Evolutionary conservation across 1,140 invertebrate species (phyloP).

Genomic region (Cecropterus lyciades): DNA sequence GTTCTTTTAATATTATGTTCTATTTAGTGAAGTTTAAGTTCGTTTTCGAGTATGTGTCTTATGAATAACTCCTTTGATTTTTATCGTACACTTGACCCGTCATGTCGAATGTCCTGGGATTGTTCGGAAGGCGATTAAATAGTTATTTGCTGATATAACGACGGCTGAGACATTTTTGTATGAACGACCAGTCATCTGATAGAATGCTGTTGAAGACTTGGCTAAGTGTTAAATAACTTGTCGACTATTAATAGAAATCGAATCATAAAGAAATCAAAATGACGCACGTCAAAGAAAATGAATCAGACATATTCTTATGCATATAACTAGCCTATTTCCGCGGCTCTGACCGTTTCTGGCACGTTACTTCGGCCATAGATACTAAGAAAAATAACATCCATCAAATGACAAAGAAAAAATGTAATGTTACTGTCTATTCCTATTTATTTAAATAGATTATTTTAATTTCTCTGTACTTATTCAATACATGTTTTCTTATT

Average conservation of each 20-base stretch:
- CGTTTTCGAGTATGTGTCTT: constrained; percentile 40
- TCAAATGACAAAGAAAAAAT: too few species aligned
- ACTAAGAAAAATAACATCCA: too few species aligned
- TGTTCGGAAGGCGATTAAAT: constrained; percentile 69
- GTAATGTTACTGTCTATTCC: too few species aligned
- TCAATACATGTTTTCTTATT: too few species aligned
- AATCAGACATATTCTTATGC: too few species aligned
- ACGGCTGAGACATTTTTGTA: constrained; percentile 26
- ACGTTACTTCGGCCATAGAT: too few species aligned
- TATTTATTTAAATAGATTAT: too few species aligned
- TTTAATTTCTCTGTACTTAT: too few species aligned
- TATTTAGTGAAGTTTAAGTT: constrained; percentile 35
- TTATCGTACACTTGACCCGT: constrained; percentile 79
- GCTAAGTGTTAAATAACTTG: not conserved
- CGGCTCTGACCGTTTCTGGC: too few species aligned
- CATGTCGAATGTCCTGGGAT: constrained; percentile 75
- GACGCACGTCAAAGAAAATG: too few species aligned
- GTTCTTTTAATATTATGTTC: constrained; percentile 44
- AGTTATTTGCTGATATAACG: constrained; percentile 50
- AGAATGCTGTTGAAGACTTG: constrained; percentile 6
- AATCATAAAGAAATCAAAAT: too few species aligned
- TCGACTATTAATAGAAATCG: not conserved
- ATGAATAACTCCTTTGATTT: constrained; percentile 74
- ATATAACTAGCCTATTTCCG: too few species aligned
- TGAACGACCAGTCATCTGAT: constrained; percentile 9